Conservation (phyloP, 2,113 vertebrate species). For the Pseudorasbora parva region DNA sequence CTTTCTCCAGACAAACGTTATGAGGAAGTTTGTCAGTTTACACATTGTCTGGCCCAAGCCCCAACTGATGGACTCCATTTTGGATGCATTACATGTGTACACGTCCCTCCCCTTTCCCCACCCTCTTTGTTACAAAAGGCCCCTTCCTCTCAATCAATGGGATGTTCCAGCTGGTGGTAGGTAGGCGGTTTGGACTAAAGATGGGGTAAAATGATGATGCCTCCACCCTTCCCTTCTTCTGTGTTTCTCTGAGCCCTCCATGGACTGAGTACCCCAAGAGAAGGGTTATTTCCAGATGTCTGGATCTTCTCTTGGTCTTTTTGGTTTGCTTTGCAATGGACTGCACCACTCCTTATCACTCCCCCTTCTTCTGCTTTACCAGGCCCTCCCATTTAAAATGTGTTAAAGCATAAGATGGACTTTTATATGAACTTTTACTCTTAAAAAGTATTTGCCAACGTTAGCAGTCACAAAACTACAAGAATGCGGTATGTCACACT, state of each 20-base stretch:
- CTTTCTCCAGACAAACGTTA: constrained; percentile 72
- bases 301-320: constrained; percentile 54
- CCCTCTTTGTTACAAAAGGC: constrained; percentile 81
- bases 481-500: constrained; percentile 95
- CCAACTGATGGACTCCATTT: constrained; percentile 80
- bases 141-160: constrained; percentile 65
- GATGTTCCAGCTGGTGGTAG: constrained; percentile 83
- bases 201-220: constrained; percentile 85
- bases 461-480: constrained; percentile 92
- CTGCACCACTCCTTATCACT: constrained; percentile 61
- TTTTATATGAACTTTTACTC: constrained; percentile 92
- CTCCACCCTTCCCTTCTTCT: constrained; percentile 79
- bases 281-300: constrained; percentile 67
- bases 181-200: constrained; percentile 84
- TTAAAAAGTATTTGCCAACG: constrained; percentile 90
- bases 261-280: constrained; percentile 89
- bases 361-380: constrained; percentile 87
- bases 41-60: constrained; percentile 63
- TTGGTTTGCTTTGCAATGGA: constrained; percentile 62
- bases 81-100: constrained; percentile 74
- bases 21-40: constrained; percentile 69
- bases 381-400: constrained; percentile 84
- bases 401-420: constrained; percentile 95
- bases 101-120: constrained; percentile 52
- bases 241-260: constrained; percentile 81